These are phyloP conservation scores for Labroides dimidiatus DNA, from an alignment of 2,797 vertebrate species.

Conservation along the genomic window DNA sequence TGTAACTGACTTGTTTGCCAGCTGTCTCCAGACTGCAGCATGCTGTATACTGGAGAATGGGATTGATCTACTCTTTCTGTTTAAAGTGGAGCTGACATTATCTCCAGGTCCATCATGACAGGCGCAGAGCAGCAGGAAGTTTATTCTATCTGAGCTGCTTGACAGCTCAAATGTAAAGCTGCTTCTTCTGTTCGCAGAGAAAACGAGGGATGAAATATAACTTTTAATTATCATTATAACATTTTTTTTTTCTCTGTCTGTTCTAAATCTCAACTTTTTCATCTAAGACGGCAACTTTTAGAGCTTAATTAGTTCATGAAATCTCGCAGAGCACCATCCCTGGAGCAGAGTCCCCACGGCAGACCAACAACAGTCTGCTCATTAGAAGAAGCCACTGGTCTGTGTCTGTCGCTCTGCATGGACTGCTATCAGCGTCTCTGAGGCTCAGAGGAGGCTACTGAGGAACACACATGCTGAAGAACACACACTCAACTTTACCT, in stretches of 20 bases:
- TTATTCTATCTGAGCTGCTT: conserved; percentile 6
- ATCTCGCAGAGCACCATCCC: conserved; percentile 37
- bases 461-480: conserved; percentile 12
- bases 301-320: conserved; percentile 69
- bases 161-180: conserved; percentile 10
- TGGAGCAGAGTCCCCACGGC: conserved; percentile 63
- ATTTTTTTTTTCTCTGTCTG: conserved; percentile 16
- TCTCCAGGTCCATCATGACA: conserved; percentile 39
- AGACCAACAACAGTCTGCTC: conserved; percentile 77
- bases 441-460: conserved; percentile 37
- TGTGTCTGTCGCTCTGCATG: conserved; percentile 69
- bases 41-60: conserved; percentile 28
- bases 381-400: conserved; percentile 77
- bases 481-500: conserved; percentile 1
- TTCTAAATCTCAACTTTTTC: conserved; percentile 40
- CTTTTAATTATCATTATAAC: not conserved
- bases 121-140: conserved; percentile 30
- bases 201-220: conserved; percentile 8
- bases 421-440: conserved; percentile 63
- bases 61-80: conserved; percentile 28
- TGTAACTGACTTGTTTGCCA: conserved; percentile 1
- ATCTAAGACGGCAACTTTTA: conserved; percentile 56
- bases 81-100: conserved; percentile 50
- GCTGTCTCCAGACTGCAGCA: conserved; percentile 3
- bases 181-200: not conserved